Evolutionary conservation across 2,113 vertebrate species (phyloP).

Genomic region (Toxotes chatareus): DNA sequence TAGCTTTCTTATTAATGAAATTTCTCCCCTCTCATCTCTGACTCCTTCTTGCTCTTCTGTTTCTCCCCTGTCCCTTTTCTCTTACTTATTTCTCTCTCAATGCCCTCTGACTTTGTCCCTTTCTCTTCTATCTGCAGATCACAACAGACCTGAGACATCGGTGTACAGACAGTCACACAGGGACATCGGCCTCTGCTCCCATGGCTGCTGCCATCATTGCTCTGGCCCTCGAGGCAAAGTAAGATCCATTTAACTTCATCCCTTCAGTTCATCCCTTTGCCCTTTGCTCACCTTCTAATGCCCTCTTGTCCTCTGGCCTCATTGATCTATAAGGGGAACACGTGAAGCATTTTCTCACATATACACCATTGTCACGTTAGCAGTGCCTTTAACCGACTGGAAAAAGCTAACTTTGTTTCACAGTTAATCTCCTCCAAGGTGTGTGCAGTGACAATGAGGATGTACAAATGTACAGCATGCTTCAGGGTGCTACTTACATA

Average conservation of each 20-base stretch:
- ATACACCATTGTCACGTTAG: slow-evolving; percentile 12
- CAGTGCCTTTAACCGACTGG: not conserved
- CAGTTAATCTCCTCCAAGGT: not conserved
- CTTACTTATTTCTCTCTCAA: not conserved
- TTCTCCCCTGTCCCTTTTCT: not conserved
- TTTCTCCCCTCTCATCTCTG: slow-evolving; percentile 7
- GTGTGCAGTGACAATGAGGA: not conserved
- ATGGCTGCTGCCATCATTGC: slow-evolving; percentile 99
- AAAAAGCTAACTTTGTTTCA: slow-evolving; percentile 12
- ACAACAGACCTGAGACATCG: slow-evolving; percentile 98
- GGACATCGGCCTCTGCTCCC: slow-evolving; percentile 97
- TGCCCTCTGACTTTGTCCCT: slow-evolving; percentile 1
- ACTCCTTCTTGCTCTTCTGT: not conserved
- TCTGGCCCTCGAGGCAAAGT: slow-evolving; percentile 98
- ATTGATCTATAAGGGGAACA: slow-evolving; percentile 38
- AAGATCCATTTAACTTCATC: slow-evolving; percentile 83
- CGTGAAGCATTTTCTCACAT: slow-evolving; percentile 21
- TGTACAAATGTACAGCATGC: not conserved
- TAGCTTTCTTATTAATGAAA: not conserved
- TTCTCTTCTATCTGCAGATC: slow-evolving; percentile 86
- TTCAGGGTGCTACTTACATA: not conserved
- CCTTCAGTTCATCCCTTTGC: slow-evolving; percentile 52
- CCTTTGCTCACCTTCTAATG: slow-evolving; percentile 49
- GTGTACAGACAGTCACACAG: slow-evolving; percentile 98
- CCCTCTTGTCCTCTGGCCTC: slow-evolving; percentile 28